These are phyloP conservation scores for Capreolus pygargus DNA, from an alignment of 2,113 vertebrate species.

Conservation along the genomic window DNA sequence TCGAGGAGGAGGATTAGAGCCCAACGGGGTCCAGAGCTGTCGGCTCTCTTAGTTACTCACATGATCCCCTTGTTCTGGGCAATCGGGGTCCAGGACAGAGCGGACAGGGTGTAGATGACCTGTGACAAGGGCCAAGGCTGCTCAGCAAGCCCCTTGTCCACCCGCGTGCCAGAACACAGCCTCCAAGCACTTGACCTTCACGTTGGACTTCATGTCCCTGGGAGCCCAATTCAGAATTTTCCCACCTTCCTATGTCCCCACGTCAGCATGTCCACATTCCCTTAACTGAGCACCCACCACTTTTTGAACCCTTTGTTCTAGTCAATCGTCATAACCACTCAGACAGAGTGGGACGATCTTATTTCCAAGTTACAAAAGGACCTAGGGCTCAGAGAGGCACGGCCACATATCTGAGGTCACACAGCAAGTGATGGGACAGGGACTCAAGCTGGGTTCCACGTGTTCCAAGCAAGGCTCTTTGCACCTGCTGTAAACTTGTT, in stretches of 20 bases:
- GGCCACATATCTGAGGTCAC: neutral
- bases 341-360: neutral
- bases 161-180: neutral
- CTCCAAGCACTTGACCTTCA: neutral
- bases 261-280: fast-evolving
- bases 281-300: neutral
- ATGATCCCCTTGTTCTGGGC: constrained; percentile 83
- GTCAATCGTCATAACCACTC: neutral
- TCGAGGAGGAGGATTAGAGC: neutral
- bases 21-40: neutral
- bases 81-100: constrained; percentile 84
- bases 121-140: constrained; percentile 17
- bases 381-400: neutral
- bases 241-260: too few species aligned
- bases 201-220: neutral
- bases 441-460: fast-evolving
- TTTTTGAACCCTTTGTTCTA: neutral
- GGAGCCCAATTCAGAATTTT: neutral
- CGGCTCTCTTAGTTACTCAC: constrained; percentile 78
- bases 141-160: neutral
- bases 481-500: too few species aligned
- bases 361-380: neutral
- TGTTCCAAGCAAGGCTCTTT: neutral
- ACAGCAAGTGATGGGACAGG: neutral
- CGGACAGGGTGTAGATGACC: constrained; percentile 89